These are phyloP conservation scores for Ischnura elegans DNA, from an alignment of 2,888 invertebrate species.

Conservation along the genomic window DNA sequence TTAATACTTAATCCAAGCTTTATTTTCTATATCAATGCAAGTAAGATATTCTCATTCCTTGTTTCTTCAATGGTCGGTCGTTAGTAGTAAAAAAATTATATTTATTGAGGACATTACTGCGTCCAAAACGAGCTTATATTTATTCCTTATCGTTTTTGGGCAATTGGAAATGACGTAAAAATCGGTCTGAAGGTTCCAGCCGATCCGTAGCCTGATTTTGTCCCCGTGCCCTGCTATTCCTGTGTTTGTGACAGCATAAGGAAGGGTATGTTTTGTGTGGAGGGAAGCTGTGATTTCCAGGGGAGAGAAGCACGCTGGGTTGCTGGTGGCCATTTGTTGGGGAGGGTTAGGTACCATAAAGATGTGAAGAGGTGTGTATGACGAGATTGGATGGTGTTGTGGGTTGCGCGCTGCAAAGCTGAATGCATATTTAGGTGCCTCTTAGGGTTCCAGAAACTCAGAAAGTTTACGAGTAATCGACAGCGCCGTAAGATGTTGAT, in stretches of 20 bases:
- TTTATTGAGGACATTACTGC: no score
- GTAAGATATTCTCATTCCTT: no score
- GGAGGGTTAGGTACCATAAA: neutral
- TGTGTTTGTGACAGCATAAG: neutral
- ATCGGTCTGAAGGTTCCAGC: no score
- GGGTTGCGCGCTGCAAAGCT: neutral
- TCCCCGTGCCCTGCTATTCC: neutral
- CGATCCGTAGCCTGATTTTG: no score
- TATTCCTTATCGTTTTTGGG: no score
- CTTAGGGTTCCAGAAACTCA: constrained; percentile 20
- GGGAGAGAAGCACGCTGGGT: neutral
- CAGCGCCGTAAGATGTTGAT: constrained; percentile 9
- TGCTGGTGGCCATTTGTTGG: neutral
- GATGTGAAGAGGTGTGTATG: constrained; percentile 15
- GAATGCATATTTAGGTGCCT: constrained; percentile 39
- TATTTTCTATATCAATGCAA: no score
- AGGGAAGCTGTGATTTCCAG: neutral
- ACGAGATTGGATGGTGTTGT: neutral
- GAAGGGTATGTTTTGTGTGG: neutral
- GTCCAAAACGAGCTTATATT: no score
- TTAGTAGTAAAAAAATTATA: no score
- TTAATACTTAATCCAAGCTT: no score
- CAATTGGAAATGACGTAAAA: no score
- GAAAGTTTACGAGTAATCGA: constrained; percentile 48
- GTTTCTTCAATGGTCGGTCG: no score